Base-by-base conservation (phyloP, 2,113 vertebrate genomes). In the Galemys pyrenaicus region DNA sequence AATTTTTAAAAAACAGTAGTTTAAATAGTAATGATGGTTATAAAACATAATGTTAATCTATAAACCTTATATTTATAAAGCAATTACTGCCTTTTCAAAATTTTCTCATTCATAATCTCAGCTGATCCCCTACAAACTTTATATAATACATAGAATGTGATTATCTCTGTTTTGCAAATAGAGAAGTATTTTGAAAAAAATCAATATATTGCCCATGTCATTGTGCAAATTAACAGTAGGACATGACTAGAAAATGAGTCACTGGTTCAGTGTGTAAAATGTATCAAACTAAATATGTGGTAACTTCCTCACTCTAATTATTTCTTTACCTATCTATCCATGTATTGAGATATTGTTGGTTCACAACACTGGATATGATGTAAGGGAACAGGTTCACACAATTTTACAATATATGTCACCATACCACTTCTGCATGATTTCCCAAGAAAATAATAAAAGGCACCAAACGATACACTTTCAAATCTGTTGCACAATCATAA, bases 1-100 rank as follows among this genome's bases (percentile, higher is more conserved):
- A 94, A 97, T 86, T 26, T 1, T 19, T 49, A 93, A 95, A 80
- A 95, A 80, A 91, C 5, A 64, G 37, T 39, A 68, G 93, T 39
- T 88, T 77, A 85, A 94, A 62, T 9, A 78, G 54, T 24, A 83
- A 39, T 51, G 35, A 26, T 71, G 13, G 19, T 78, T 73, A 41
- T 30, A 81, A 77, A 80, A 73, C 32, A 62, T 74, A 51, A 44
- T 28, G 6, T 65, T 13, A 60, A 71, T 82, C 19, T 49, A 82
- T 81, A 84, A 56, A 65, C 1, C 2, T 92, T 80, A 20, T 22
- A 83, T 85, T 84, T 85, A 58, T 49, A 88, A 91, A 62, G 17
- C 32, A 91, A 4, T 10, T 24, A 79, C 60, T 3, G 83, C 4
- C 20, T 62, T 84, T 51, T 49, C 17, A 87, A 75, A 91, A 51